Evolutionary conservation across 1,140 invertebrate genomes (phyloP), one percentile per base, ranked within the genome.

Genomic region (Drepana arcuata): DNA sequence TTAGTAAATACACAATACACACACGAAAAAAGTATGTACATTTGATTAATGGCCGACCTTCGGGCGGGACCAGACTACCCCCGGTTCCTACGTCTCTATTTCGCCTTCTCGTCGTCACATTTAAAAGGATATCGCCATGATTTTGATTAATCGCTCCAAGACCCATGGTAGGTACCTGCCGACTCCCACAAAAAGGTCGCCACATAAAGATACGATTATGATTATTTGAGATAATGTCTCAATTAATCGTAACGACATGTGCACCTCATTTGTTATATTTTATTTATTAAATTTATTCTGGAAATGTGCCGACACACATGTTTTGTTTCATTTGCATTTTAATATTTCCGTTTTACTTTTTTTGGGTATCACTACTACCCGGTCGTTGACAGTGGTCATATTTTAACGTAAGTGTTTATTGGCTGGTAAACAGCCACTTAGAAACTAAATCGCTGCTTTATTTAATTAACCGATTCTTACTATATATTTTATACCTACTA

Each of bases 71-170:
- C 55, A 48, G 53, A 52, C 28, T 35, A 41, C 39, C 44, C 27
- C 49, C 6, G 4, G n/a, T 26, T 44, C 34, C 35, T 34, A 79
- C 63, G 48, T 52, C 70, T 79, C 64, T 73, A 75, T 80, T 63
- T 56, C 27, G 41, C 51, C 40, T 36, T 63, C 63, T 56, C 48
- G 49, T 53, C 49, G 55, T 54, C 47, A 56, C 49, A 48, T 60
- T 65, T 56, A 56, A 54, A 62, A 59, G 48, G 43, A 49, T 50
- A 61, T 56, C 51, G 56, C 40, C 11, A 57, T 29, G 40, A 54
- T 69, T 66, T 71, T 79, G 71, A 79, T 79, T 63, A 80, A 77
- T 69, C 62, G 63, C 42, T 28, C 32, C 37, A 47, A 47, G 53
- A 46, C 50, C 49, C 45, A 33, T 28, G 18, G 29, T 50, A 35